Base-by-base conservation (phyloP, 2,797 vertebrate species). In the Acanthopagrus latus region DNA sequence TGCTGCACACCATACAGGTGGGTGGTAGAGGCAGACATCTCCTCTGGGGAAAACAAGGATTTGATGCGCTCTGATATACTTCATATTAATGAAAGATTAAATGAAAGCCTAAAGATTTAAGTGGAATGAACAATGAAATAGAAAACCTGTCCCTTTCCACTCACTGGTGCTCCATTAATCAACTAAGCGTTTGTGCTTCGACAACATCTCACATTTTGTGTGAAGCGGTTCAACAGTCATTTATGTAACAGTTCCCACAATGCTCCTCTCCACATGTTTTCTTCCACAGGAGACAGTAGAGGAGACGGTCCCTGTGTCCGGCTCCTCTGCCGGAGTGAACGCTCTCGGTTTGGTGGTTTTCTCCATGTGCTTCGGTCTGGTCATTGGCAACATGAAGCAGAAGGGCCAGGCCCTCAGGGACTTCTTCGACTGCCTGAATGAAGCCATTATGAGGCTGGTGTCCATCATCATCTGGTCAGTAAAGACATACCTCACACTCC, bases 361-460 rank as follows among this genome's bases (percentile, higher is more conserved):
- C 93, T 99, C 98, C 83, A 96, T 99, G 93, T 97, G 96, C 93
- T 98, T 99, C 0, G 98, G 98, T 67, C 93, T 99, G 91, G 96
- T 99, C 88, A 96, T 99, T 47, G 97, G 98, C 18, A 97, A 94
- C 93, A 98, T 99, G 98, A 97, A 97, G 86, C 96, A 98, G 90
- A 96, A 97, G 90, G 97, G 98, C 46, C 96, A 96, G 65, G 94
- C 86, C 46, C 88, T 93, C 16, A 83, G 94, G 84, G 97, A 99
- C 81, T 98, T 99, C 93, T 99, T 99, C 70, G 95, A 98, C 92
- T 96, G 97, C 88, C 95, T 99, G 91, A 99, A 99, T 80, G 97
- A 99, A 89, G 97, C 98, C 86, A 98, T 99, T 92, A 97, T 99
- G 97, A 95, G 96, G 83, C 95, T 99, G 90, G 98, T 99, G 89